phyloP scores from a whole-genome alignment of 1,140 invertebrate genomes.

The Drosophila leontia region DNA sequence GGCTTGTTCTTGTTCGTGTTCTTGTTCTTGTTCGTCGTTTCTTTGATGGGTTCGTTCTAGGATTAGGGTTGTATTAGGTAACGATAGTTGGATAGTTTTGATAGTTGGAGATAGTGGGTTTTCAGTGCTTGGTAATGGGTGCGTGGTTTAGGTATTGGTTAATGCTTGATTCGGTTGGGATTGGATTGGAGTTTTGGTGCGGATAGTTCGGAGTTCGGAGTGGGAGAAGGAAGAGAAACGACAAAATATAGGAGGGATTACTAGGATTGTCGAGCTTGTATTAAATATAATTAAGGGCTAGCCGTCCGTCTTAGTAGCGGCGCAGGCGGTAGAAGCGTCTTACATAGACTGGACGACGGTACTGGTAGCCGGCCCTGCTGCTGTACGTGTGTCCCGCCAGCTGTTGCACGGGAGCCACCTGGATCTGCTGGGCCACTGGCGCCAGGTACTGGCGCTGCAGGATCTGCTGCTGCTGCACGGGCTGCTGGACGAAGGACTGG shows the following conservation, averaged over 20 bases:
- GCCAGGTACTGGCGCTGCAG: slow-evolving; percentile 62
- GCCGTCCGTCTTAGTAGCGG: slow-evolving; percentile 70
- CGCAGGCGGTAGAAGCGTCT: slow-evolving; percentile 80
- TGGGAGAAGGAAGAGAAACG: slow-evolving; percentile 60
- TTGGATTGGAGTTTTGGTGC: slow-evolving; percentile 34
- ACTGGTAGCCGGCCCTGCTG: slow-evolving; percentile 73
- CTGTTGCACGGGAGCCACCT: slow-evolving; percentile 36
- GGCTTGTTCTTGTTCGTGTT: slow-evolving; percentile 19
- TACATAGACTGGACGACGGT: slow-evolving; percentile 81
- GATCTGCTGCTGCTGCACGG: slow-evolving; percentile 55
- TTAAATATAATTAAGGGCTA: slow-evolving; percentile 74
- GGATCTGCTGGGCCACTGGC: slow-evolving; percentile 35
- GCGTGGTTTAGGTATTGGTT: slow-evolving; percentile 47
- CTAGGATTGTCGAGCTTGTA: slow-evolving; percentile 56
- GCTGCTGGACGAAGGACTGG: slow-evolving; percentile 44
- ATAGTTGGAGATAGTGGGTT: slow-evolving; percentile 31
- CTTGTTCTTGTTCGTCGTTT: slow-evolving; percentile 32
- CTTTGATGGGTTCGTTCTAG: slow-evolving; percentile 54
- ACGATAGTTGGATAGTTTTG: slow-evolving; percentile 57
- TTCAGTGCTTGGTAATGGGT: slow-evolving; percentile 56
- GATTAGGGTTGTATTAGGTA: slow-evolving; percentile 51
- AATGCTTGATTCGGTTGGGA: slow-evolving; percentile 61
- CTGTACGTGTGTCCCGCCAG: slow-evolving; percentile 69
- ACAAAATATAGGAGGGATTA: slow-evolving; percentile 48
- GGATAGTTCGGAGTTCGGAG: slow-evolving; percentile 38